These are phyloP conservation scores for Hemichromis elongatus DNA, from an alignment of 2,113 vertebrate species.

Conservation along the genomic window DNA sequence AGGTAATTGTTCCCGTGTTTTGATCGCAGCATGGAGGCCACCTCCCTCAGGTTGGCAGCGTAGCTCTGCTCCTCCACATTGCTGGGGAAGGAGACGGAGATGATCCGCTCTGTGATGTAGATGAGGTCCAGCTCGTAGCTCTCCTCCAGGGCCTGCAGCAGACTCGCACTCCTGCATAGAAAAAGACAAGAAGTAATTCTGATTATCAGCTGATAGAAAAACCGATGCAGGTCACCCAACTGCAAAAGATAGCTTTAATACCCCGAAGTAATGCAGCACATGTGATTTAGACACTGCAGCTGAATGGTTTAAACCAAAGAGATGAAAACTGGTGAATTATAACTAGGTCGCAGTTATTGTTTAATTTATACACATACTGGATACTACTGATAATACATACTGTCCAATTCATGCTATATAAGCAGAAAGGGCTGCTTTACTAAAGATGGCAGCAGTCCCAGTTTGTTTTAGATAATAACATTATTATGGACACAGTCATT, in stretches of 20 bases:
- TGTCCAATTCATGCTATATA: neutral
- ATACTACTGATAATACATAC: no score
- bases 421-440: neutral
- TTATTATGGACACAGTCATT: neutral
- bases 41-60: slow-evolving; percentile 86
- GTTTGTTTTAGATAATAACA: neutral
- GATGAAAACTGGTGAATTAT: neutral
- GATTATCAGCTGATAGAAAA: neutral
- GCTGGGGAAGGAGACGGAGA: slow-evolving; percentile 89
- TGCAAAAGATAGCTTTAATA: neutral
- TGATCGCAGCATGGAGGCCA: slow-evolving; percentile 95
- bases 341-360: neutral
- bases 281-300: neutral
- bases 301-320: neutral
- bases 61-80: slow-evolving; percentile 85
- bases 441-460: neutral
- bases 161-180: slow-evolving; percentile 75
- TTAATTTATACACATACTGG: neutral
- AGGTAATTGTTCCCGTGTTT: slow-evolving; percentile 94
- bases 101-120: slow-evolving; percentile 89
- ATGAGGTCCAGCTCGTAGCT: slow-evolving; percentile 92
- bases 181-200: neutral
- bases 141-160: slow-evolving; percentile 84
- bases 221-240: neutral
- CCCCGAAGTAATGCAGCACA: slow-evolving; percentile 8